These are phyloP conservation scores for Rhingia campestris DNA, from an alignment of 2,888 invertebrate species.

Conservation along the genomic window DNA sequence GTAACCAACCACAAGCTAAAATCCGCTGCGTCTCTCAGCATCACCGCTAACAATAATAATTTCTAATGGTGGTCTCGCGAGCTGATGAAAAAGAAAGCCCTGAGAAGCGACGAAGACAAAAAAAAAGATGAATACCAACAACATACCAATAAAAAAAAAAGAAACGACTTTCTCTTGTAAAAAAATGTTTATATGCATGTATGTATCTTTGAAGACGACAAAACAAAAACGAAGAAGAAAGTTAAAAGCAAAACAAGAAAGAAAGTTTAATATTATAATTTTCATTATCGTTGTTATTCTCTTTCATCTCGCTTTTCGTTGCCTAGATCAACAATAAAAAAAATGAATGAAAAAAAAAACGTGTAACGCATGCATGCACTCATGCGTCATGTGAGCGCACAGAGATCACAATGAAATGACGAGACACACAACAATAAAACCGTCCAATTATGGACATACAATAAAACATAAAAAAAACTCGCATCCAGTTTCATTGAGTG, in stretches of 20 bases:
- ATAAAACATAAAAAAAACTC: background rate
- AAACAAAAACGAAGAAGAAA: conserved; percentile 53
- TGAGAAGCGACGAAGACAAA: conserved; percentile 27
- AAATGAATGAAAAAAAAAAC: background rate
- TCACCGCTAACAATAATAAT: conserved; percentile 35
- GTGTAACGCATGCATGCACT: conserved; percentile 53
- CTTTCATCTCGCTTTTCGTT: conserved; percentile 15
- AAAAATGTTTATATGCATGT: background rate
- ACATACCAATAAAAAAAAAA: conserved; percentile 14
- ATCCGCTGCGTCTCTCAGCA: background rate
- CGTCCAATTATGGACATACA: conserved; percentile 42
- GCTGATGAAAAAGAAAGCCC: conserved; percentile 64
- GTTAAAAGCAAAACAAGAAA: conserved; percentile 65
- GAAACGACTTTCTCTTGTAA: conserved; percentile 58
- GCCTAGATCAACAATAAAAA: background rate
- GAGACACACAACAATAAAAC: conserved; percentile 20
- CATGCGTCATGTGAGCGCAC: conserved; percentile 36
- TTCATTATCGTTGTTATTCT: conserved; percentile 35
- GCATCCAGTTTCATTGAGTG: conserved; percentile 26
- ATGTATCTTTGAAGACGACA: background rate
- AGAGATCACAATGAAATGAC: conserved; percentile 39
- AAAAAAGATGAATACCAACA: conserved; percentile 22
- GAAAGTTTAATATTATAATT: conserved; percentile 65
- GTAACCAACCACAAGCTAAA: conserved; percentile 45
- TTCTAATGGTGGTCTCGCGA: conserved; percentile 33